Base-by-base conservation (phyloP, 2,113 vertebrate species). In the Thunnus thynnus region DNA sequence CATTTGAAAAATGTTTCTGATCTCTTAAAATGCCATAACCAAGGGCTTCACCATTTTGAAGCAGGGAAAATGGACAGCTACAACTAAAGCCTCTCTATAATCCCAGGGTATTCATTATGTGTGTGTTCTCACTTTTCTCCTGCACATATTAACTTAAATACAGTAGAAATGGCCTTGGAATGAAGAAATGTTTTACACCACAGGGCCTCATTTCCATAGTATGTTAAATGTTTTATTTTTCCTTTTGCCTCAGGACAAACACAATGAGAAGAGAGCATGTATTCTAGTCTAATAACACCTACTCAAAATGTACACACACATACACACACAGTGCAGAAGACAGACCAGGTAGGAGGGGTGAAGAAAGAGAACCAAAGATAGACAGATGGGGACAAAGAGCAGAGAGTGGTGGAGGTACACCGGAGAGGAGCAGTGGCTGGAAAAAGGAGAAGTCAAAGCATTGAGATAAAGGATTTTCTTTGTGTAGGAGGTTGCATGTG, bases 261-360 rank as follows among this genome's bases (percentile, higher is more conserved):
- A 36, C 81, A 52, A 58, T 64, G 50, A 81, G 61, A 83, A 61
- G 22, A 70, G 55, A 55, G 30, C 30, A 86, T 84, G 4, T 72
- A 82, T 92, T 88, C 79, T 69, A 22, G 46, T 82, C 65, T 91
- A 89, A 88, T 89, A 93, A 90, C 90, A 74, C 82, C 75, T 80
- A 87, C 87, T 78, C 86, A 85, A 36, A 18, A 54, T 68, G n/a
- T 51, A 70, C 44, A 69, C 55, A 56, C 27, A 78, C 56, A 71
- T 22, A 73, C 18, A 48, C 20, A 57, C 18, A 61, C 18, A 65
- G 6, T 9, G 25, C 41, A 84, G 73, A 63, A 76, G 76, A 78
- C 47, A 50, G 25, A 4, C 13, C 30, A 73, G 64, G 80, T 81
- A 55, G 72, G 55, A 80, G 47, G 68, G 50, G 63, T 69, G 72